Evolutionary conservation across 2,113 vertebrate species (phyloP).

Genomic region (Gavia stellata): DNA sequence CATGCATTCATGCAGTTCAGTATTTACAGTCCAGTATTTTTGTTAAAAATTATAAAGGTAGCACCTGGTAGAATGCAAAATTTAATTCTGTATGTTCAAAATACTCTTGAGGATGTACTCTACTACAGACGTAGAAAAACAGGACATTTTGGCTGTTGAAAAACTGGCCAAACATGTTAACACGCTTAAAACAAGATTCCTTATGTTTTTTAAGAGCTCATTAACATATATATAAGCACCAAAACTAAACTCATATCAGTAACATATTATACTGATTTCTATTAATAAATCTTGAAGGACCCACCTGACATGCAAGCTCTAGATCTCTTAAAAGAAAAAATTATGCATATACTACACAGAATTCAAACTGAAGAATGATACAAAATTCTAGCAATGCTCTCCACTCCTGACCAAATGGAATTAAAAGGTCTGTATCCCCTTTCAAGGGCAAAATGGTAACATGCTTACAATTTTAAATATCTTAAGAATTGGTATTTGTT

Average conservation of each 20-base stretch:
- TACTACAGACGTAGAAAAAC: not conserved
- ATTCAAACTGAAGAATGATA: not conserved
- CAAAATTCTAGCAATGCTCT: not conserved
- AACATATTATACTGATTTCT: not conserved
- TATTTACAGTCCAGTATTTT: not conserved
- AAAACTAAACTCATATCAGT: not conserved
- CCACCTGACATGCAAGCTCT: not conserved
- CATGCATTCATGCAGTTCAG: not conserved
- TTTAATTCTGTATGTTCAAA: not conserved
- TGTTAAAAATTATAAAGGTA: not conserved
- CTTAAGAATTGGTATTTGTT: not conserved
- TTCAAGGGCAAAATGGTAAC: not conserved
- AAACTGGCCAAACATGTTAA: not conserved
- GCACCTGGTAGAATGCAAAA: not conserved
- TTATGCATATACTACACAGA: not conserved
- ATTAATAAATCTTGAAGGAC: not conserved
- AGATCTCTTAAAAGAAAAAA: not conserved
- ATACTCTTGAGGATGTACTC: not conserved
- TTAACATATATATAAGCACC: not conserved
- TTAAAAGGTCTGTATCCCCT: not conserved
- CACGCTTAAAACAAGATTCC: not conserved
- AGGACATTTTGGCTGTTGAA: not conserved
- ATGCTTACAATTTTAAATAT: not conserved
- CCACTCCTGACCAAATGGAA: not conserved
- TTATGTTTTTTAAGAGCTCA: not conserved